A percentile compares a stretch with the other conserved stretches of the same genome.
phyloP scores from a whole-genome alignment of 1,140 invertebrate species.

The Globodera rostochiensis region DNA sequence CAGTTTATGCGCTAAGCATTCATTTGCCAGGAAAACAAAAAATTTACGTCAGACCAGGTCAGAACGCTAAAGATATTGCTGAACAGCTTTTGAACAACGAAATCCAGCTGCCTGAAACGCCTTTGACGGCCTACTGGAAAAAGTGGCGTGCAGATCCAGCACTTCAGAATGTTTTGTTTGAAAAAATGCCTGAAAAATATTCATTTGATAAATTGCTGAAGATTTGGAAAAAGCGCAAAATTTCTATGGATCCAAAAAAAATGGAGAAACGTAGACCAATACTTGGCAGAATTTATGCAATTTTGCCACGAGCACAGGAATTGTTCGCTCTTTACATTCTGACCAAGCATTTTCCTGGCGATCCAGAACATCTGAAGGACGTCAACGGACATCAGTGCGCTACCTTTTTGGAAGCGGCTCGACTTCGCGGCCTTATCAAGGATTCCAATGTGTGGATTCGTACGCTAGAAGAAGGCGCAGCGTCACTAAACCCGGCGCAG shows the following conservation, averaged over 20 bases:
- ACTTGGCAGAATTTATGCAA: constrained; percentile 2
- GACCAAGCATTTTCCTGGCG: no score
- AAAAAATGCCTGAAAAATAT: constrained; percentile 15
- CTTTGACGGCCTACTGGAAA: constrained; percentile 15
- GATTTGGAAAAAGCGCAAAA: background rate
- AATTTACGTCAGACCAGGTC: background rate
- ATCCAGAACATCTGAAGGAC: no score
- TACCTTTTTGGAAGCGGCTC: constrained; percentile 4
- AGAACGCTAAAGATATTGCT: background rate
- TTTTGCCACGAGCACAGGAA: no score
- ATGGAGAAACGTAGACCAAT: background rate
- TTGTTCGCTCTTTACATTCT: no score
- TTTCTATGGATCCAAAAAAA: background rate
- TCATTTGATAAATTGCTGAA: background rate
- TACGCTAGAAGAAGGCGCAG: background rate
- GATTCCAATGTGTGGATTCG: background rate
- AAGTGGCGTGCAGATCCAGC: background rate
- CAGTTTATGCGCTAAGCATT: background rate
- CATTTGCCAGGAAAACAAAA: constrained; percentile 6
- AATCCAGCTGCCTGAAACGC: background rate
- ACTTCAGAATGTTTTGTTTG: background rate
- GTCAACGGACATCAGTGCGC: background rate
- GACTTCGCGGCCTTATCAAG: background rate
- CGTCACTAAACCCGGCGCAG: no score
- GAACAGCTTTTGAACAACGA: background rate